phyloP scores from a whole-genome alignment of 2,113 vertebrate species.

The Ondatra zibethicus region DNA sequence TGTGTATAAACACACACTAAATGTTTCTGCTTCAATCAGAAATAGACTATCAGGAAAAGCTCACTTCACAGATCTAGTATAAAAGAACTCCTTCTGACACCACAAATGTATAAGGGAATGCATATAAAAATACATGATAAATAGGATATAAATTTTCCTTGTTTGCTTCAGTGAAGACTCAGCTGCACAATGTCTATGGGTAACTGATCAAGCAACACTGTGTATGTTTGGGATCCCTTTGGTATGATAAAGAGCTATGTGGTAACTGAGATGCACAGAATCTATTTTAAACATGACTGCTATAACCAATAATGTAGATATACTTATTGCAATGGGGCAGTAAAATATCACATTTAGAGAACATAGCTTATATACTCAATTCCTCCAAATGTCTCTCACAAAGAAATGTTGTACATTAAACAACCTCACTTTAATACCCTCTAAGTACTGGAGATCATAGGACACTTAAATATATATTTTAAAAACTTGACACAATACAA shows the following conservation, averaged over 20 bases:
- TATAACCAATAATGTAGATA: background rate
- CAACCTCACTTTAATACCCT: background rate
- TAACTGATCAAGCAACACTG: background rate
- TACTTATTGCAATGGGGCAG: background rate
- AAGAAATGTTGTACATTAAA: conserved; percentile 13
- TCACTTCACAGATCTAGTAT: background rate
- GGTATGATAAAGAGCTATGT: background rate
- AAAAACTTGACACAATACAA: background rate
- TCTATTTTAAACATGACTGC: background rate
- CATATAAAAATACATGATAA: background rate
- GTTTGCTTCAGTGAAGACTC: background rate
- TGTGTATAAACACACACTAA: background rate
- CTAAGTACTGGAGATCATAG: background rate
- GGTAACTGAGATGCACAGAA: background rate
- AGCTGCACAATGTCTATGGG: background rate
- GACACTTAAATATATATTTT: background rate
- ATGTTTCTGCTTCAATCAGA: background rate
- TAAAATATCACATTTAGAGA: background rate
- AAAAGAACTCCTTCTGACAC: background rate
- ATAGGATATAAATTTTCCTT: background rate
- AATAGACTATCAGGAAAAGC: background rate
- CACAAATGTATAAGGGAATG: background rate
- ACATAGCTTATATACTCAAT: background rate
- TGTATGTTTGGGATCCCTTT: background rate
- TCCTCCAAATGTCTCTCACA: background rate